Percentiles rank a stretch among this genome's conserved stretches.
Conservation (phyloP, 2,113 vertebrate genomes). For the Poicephalus meyeri region DNA sequence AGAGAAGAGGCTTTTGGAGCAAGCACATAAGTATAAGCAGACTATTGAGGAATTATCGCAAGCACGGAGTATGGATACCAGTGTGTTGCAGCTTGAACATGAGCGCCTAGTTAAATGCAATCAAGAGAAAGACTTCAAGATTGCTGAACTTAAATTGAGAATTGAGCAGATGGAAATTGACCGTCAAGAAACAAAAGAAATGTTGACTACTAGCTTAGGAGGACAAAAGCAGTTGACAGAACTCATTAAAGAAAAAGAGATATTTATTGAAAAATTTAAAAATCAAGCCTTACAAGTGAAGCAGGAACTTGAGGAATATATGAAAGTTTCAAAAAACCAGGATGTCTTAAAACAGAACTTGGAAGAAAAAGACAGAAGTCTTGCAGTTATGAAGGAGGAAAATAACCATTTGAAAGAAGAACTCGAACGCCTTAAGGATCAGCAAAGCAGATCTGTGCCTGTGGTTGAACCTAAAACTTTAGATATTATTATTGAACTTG, state of each 20-base stretch:
- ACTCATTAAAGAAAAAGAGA: constrained; percentile 89
- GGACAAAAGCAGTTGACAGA: constrained; percentile 90
- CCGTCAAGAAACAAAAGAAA: constrained; percentile 86
- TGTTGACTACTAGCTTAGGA: constrained; percentile 84
- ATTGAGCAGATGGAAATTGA: constrained; percentile 81
- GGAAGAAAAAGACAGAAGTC: constrained; percentile 90
- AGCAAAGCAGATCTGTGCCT: constrained; percentile 82
- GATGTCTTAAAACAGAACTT: constrained; percentile 78
- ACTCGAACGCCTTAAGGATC: constrained; percentile 88
- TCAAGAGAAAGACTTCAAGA: constrained; percentile 87
- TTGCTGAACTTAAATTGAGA: constrained; percentile 80
- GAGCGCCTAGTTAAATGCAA: constrained; percentile 80
- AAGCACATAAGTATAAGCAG: constrained; percentile 80
- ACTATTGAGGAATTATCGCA: constrained; percentile 83
- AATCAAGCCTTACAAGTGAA: constrained; percentile 76
- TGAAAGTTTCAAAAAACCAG: constrained; percentile 66
- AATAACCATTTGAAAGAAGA: constrained; percentile 97
- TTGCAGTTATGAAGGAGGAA: constrained; percentile 94
- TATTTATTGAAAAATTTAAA: constrained; percentile 83
- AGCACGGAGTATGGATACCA: constrained; percentile 76
- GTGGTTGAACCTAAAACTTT: constrained; percentile 84
- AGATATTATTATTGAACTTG: constrained; percentile 89
- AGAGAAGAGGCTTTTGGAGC: constrained; percentile 78
- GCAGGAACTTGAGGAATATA: constrained; percentile 74
- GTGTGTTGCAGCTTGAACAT: constrained; percentile 81